These are phyloP conservation scores for Egretta garzetta DNA, from an alignment of 2,113 vertebrate species.

Conservation along the genomic window DNA sequence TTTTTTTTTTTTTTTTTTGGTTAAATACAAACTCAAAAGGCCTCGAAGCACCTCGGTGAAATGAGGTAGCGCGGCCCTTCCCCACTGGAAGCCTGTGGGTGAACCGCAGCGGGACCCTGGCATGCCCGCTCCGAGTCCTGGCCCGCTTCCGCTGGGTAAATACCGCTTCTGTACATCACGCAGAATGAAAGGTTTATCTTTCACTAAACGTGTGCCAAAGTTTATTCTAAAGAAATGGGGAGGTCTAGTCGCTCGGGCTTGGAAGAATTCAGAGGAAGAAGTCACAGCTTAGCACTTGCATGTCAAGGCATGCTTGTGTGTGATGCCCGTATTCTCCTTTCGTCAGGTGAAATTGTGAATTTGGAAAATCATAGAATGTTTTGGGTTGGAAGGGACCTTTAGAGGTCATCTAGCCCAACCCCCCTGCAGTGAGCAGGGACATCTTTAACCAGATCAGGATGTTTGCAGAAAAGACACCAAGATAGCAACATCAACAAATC, in stretches of 20 bases:
- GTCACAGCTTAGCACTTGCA: rapidly evolving
- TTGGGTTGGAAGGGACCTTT: no score
- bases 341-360: background rate
- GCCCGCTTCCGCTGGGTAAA: no score
- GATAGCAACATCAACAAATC: background rate
- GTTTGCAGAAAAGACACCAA: background rate
- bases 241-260: background rate
- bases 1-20: no score
- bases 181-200: background rate
- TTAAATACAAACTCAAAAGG: no score
- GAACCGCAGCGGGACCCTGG: background rate
- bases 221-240: background rate
- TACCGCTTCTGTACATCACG: rapidly evolving
- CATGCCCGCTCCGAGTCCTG: background rate
- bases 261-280: background rate
- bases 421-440: no score
- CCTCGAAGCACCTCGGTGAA: background rate
- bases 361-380: background rate
- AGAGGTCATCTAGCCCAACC: no score
- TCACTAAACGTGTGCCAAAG: background rate
- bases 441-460: no score
- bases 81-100: background rate
- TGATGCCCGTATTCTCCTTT: rapidly evolving
- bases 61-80: background rate
- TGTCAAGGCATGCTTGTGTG: rapidly evolving